Base-by-base conservation (phyloP, 1,140 invertebrate species). In the Ostrea edulis region DNA sequence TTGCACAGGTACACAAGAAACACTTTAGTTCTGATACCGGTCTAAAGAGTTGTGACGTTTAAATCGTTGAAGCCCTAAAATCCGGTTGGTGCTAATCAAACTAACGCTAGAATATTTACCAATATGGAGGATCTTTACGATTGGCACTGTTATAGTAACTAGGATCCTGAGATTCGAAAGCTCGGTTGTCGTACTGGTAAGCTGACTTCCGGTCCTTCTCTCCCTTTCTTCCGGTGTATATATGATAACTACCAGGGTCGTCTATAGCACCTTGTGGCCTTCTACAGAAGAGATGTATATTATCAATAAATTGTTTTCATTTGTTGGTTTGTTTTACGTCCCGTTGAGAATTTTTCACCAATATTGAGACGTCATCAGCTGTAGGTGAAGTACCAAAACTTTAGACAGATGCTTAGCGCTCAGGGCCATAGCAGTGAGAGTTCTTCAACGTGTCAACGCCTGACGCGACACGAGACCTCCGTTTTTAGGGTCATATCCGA, bases 131-230 rank as follows among this genome's bases (percentile, higher is more conserved):
- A 77, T 77, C 68, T 77, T 77, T 77, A 22, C 29, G 22, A 35
- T 77, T 22, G 14, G 12, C 22, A 17, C 5, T 77, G 68, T 77
- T 35, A 77, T 9, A 62, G 58, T 62, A 77, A 77, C 68, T 35
- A 22, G 12, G 68, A 9, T 77, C 68, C 29, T 77, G 68, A 77
- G 68, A 77, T 77, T 77, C 68, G 68, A 77, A 77, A 77, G 68
- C 68, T 77, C 68, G 68, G 68, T 77, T 77, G 11, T 77, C 68
- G 25, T 77, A 77, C 12, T 77, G 22, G 25, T 77, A 77, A 12
- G 68, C 68, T 77, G 68, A 35, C 68, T 77, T 77, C 68, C 68
- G 11, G 68, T 77, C 29, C 3, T 11, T 77, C 0, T 77, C 68
- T 25, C 68, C 68, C 25, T 35, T 77, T 14, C 25, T 77, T 77